These are phyloP conservation scores for Pyrrhia umbra DNA, from an alignment of 2,888 invertebrate species.

Conservation along the genomic window DNA sequence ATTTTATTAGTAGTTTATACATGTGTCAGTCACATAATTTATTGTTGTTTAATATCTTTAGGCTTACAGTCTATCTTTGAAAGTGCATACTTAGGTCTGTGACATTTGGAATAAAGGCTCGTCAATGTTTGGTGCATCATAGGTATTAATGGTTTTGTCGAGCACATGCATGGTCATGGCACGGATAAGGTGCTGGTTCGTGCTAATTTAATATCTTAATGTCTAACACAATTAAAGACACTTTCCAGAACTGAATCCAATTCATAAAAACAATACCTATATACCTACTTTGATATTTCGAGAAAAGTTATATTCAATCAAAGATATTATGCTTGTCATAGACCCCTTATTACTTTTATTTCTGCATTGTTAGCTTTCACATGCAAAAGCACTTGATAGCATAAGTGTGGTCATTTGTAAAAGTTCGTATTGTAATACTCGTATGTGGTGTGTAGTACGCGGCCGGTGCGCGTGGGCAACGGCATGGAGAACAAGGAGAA, in stretches of 20 bases:
- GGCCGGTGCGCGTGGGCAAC: conserved; percentile 95
- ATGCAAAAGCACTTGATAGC: conserved; percentile 45
- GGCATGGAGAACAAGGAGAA: conserved; percentile 97
- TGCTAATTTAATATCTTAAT: conserved; percentile 11
- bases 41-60: conserved; percentile 9
- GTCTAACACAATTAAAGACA: neutral
- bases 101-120: neutral
- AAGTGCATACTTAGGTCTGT: conserved; percentile 14
- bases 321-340: conserved; percentile 17
- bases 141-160: conserved; percentile 7
- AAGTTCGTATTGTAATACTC: conserved; percentile 11
- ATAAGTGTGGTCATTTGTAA: neutral
- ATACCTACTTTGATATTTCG: neutral
- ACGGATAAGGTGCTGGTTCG: conserved; percentile 14
- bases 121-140: conserved; percentile 15
- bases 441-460: conserved; percentile 91
- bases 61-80: conserved; percentile 5
- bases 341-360: conserved; percentile 32
- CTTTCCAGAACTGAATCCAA: neutral
- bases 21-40: conserved; percentile 22
- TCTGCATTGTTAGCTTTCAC: conserved; percentile 52
- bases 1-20: conserved; percentile 28
- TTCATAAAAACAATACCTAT: neutral
- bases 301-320: conserved; percentile 8
- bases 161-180: conserved; percentile 31